phyloP scores from a whole-genome alignment of 2,888 invertebrate species.

The Dusona sp. region DNA sequence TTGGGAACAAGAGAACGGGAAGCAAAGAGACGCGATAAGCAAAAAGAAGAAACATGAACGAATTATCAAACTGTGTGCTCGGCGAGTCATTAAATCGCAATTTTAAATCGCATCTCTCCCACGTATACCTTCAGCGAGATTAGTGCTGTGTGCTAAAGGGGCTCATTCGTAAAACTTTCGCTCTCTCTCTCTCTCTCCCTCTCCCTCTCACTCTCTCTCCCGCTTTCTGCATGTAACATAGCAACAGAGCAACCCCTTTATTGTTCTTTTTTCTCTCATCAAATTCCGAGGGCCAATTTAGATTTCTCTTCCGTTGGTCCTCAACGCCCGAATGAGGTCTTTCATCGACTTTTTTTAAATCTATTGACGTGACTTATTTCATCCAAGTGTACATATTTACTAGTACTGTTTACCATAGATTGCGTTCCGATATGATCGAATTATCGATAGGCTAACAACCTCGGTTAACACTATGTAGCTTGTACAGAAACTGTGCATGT shows the following conservation, averaged over 20 bases:
- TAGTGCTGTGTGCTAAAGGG: slow-evolving; percentile 21
- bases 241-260: slow-evolving; percentile 25
- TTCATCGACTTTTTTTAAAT: slow-evolving; percentile 6
- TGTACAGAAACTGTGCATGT: background rate
- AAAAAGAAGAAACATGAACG: slow-evolving; percentile 49
- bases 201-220: slow-evolving; percentile 16
- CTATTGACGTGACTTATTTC: background rate
- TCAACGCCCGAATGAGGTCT: background rate
- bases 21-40: slow-evolving; percentile 35
- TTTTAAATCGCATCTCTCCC: slow-evolving; percentile 68
- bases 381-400: background rate
- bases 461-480: background rate
- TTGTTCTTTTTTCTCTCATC: slow-evolving; percentile 40
- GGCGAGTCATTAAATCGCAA: slow-evolving; percentile 66
- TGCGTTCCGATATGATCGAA: slow-evolving; percentile 24
- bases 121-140: slow-evolving; percentile 53
- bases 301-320: background rate
- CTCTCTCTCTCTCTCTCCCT: slow-evolving; percentile 15
- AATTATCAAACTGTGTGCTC: slow-evolving; percentile 65
- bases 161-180: slow-evolving; percentile 19
- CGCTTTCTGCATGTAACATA: slow-evolving; percentile 31
- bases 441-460: slow-evolving; percentile 39
- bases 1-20: slow-evolving; percentile 31
- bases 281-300: slow-evolving; percentile 40
- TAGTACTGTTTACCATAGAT: background rate